Percentiles rank a stretch among this genome's conserved stretches.
Evolutionary conservation across 2,113 vertebrate species (phyloP).

Genomic region (Scartelaos histophorus): DNA sequence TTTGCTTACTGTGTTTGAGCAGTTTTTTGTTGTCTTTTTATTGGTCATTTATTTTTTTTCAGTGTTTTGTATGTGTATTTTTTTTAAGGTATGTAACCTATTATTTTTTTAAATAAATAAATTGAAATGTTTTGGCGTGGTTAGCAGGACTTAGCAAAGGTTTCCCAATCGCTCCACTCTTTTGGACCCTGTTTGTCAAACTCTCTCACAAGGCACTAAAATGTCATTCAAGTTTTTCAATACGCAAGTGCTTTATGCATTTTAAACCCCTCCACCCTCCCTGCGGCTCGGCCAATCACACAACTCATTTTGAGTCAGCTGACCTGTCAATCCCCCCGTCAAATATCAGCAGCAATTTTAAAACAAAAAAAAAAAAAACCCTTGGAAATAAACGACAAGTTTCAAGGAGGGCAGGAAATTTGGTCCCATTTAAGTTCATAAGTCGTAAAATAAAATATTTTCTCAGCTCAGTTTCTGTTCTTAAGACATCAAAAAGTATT

Average conservation of each 20-base stretch:
- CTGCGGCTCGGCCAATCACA: constrained; percentile 22
- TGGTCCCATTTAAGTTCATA: background rate
- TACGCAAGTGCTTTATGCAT: constrained; percentile 58
- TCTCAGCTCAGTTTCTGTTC: background rate
- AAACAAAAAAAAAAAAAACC: background rate
- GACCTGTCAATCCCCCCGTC: constrained; percentile 12
- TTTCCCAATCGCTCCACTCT: background rate
- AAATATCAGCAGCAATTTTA: background rate
- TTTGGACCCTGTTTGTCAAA: constrained; percentile 7
- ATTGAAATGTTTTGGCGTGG: too few species aligned
- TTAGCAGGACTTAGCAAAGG: background rate
- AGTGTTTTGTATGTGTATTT: too few species aligned
- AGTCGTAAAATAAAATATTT: background rate
- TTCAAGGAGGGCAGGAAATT: background rate
- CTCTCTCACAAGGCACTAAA: constrained; percentile 88
- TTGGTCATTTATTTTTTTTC: too few species aligned
- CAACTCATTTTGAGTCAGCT: constrained; percentile 6
- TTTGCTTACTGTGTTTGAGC: too few species aligned
- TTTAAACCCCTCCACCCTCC: constrained; percentile 20
- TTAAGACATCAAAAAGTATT: too few species aligned
- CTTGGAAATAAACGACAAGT: background rate
- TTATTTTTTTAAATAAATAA: too few species aligned
- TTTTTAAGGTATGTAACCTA: background rate
- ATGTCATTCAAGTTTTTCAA: constrained; percentile 88
- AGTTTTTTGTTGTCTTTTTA: too few species aligned